phyloP scores from a whole-genome alignment of 2,888 invertebrate species.

The Amitus sp. region DNA sequence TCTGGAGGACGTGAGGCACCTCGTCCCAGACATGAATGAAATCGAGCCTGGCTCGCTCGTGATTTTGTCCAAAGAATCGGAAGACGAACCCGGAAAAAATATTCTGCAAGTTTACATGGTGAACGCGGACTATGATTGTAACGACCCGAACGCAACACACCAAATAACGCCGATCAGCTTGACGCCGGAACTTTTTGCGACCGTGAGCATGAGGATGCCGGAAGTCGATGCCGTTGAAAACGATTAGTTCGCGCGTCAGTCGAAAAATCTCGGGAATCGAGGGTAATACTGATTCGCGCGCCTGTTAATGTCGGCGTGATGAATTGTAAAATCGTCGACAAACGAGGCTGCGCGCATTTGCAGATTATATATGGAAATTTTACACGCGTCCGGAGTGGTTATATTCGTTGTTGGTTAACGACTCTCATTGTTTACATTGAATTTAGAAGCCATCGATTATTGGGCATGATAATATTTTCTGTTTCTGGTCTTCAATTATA shows the following conservation, averaged over 20 bases:
- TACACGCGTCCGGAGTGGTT: too few relatives aligned
- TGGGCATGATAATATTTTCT: too few relatives aligned
- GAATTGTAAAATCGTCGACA: too few relatives aligned
- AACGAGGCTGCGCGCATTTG: too few relatives aligned
- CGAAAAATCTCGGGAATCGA: too few relatives aligned
- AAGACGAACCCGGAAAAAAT: conserved; percentile 63
- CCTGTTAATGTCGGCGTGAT: too few relatives aligned
- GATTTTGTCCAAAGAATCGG: conserved; percentile 65
- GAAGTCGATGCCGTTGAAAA: conserved; percentile 28
- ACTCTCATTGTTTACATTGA: too few relatives aligned
- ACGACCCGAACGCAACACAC: conserved; percentile 44
- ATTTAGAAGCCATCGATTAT: too few relatives aligned
- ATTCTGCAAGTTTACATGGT: conserved; percentile 68
- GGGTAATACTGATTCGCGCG: too few relatives aligned
- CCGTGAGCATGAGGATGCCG: conserved; percentile 49
- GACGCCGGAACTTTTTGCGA: conserved; percentile 58
- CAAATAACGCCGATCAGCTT: conserved; percentile 59
- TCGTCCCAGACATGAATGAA: conserved; percentile 50
- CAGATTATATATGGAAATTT: too few relatives aligned
- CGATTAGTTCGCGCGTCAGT: neutral
- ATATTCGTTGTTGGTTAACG: too few relatives aligned
- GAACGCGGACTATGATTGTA: conserved; percentile 54
- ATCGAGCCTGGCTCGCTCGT: conserved; percentile 68
- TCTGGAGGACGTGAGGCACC: conserved; percentile 42
- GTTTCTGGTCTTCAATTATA: too few relatives aligned